Conservation (phyloP, 2,113 vertebrate species). For the Epinephelus lanceolatus region DNA sequence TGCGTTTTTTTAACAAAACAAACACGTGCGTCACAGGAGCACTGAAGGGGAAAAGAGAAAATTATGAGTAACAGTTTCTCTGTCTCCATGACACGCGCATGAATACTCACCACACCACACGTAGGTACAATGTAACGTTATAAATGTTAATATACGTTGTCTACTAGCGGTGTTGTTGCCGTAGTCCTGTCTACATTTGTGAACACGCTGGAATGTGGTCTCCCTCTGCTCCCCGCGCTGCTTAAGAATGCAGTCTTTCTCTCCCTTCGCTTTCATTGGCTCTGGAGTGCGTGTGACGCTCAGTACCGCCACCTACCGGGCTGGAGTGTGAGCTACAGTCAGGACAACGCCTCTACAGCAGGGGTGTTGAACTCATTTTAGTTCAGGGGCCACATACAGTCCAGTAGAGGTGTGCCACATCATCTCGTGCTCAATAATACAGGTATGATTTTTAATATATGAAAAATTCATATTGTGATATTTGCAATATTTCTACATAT, state of each 20-base stretch:
- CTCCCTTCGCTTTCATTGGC: not conserved
- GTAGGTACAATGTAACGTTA: not conserved
- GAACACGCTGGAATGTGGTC: too few species aligned
- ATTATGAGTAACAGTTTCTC: not conserved
- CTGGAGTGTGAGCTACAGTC: not conserved
- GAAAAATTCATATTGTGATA: too few species aligned
- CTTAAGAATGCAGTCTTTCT: not conserved
- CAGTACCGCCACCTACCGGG: slow-evolving; percentile 31
- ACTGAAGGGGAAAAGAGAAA: not conserved
- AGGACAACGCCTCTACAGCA: not conserved
- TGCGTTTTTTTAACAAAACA: not conserved
- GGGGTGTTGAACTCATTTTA: too few species aligned
- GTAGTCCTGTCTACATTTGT: not conserved
- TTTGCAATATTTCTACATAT: too few species aligned
- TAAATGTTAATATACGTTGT: not conserved
- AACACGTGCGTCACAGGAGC: not conserved
- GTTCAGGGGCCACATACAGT: too few species aligned
- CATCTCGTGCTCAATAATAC: too few species aligned
- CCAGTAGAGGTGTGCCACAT: too few species aligned
- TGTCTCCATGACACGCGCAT: not conserved
- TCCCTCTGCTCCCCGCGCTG: not conserved
- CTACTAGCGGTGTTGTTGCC: too few species aligned
- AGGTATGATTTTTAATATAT: too few species aligned
- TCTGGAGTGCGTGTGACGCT: not conserved
- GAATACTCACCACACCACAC: slow-evolving; percentile 38